Evolutionary conservation across 2,888 invertebrate species (phyloP).

Genomic region (Drosophila heteroneura): DNA sequence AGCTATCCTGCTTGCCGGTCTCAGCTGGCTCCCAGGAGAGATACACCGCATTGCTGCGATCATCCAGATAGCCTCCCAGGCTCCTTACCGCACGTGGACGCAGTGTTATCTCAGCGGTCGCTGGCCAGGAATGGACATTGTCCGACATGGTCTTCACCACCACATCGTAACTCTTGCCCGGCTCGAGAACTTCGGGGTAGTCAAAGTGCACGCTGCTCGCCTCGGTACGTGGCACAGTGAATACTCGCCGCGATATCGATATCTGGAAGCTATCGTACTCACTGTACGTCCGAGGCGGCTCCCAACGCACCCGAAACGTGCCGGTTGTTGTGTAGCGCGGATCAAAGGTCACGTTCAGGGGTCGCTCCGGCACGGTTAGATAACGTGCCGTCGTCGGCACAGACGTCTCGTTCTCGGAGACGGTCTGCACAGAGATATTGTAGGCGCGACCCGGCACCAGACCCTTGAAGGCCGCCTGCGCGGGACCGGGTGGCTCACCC

Average conservation of each 20-base stretch:
- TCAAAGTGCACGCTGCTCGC: conserved; percentile 87
- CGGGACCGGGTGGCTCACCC: conserved; percentile 97
- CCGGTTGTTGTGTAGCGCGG: conserved; percentile 90
- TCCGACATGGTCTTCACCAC: conserved; percentile 97
- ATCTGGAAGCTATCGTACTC: conserved; percentile 98
- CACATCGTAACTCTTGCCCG: conserved; percentile 95
- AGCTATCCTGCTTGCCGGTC: conserved; percentile 92
- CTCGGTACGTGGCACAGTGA: conserved; percentile 88
- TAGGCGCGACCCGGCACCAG: conserved; percentile 95
- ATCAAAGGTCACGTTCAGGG: conserved; percentile 93
- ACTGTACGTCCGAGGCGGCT: conserved; percentile 92
- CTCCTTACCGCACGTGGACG: conserved; percentile 91
- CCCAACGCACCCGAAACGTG: conserved; percentile 93
- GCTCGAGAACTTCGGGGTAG: conserved; percentile 93
- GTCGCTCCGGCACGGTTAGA: conserved; percentile 94
- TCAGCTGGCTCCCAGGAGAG: conserved; percentile 92
- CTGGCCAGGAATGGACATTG: conserved; percentile 97
- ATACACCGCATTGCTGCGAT: conserved; percentile 89
- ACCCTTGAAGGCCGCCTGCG: conserved; percentile 97
- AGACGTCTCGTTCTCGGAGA: conserved; percentile 96
- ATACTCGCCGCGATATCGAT: conserved; percentile 88
- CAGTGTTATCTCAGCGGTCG: conserved; percentile 93
- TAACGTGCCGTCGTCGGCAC: conserved; percentile 96
- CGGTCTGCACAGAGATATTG: conserved; percentile 97
- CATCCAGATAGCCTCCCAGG: conserved; percentile 88